phyloP scores from a whole-genome alignment of 2,113 vertebrate species.

The Progne subis region DNA sequence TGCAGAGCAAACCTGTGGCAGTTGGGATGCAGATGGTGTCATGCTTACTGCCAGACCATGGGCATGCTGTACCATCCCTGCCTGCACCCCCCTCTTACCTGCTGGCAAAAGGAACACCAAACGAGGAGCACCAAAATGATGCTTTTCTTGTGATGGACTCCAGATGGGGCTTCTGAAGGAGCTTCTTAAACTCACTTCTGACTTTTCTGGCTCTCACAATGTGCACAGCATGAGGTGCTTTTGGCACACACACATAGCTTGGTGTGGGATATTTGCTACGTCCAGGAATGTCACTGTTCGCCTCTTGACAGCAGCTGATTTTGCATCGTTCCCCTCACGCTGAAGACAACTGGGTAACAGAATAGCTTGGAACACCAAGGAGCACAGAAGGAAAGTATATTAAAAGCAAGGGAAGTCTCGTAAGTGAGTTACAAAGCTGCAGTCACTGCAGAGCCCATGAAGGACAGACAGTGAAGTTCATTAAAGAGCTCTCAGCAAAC shows the following conservation, averaged over 20 bases:
- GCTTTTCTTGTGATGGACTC: background rate
- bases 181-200: background rate
- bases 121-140: background rate
- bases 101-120: background rate
- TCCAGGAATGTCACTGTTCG: background rate
- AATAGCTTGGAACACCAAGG: background rate
- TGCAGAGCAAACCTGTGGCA: background rate
- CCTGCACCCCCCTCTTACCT: background rate
- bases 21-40: background rate
- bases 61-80: background rate
- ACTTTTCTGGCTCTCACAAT: background rate
- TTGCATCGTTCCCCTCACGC: fast-evolving
- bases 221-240: fast-evolving
- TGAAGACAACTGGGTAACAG: background rate
- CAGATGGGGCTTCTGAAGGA: background rate
- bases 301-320: background rate
- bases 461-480: background rate
- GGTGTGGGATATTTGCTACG: fast-evolving
- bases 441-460: background rate
- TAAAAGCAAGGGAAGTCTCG: background rate
- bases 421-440: background rate
- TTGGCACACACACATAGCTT: background rate
- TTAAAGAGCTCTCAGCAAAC: conserved; percentile 16
- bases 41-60: background rate
- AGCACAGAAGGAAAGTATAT: background rate